A percentile compares a stretch with the other conserved stretches of the same genome.
These are phyloP conservation scores for Eriocheir sinensis DNA, from an alignment of 1,140 invertebrate species.

Conservation along the genomic window DNA sequence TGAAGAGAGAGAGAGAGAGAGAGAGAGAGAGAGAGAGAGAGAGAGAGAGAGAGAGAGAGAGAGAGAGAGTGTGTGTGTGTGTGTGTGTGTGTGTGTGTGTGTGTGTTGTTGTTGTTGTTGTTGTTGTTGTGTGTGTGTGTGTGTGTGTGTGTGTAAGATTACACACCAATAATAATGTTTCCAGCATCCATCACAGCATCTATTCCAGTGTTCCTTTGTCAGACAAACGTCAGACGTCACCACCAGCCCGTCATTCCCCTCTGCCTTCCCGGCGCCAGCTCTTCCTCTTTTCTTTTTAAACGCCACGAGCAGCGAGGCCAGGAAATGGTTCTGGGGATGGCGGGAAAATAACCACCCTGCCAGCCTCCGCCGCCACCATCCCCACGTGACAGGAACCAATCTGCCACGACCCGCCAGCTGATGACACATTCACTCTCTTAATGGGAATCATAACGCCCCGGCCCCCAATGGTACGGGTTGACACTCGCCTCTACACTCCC, in stretches of 20 bases:
- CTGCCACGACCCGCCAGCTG: neutral
- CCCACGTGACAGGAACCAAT: constrained; percentile 13
- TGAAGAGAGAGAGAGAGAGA: neutral
- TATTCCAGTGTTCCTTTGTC: neutral
- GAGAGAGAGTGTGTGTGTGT: no score
- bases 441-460: neutral
- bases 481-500: no score
- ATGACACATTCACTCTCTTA: constrained; percentile 2
- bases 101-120: no score
- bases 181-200: neutral
- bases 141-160: no score
- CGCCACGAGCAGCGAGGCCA: neutral
- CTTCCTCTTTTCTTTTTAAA: neutral
- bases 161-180: no score
- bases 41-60: no score
- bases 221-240: neutral
- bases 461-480: no score
- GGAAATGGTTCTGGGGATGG: no score
- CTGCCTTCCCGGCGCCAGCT: neutral
- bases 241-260: neutral
- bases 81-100: no score
- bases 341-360: neutral
- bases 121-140: no score
- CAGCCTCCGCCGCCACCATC: neutral
- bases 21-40: neutral